phyloP scores from a whole-genome alignment of 2,113 vertebrate species.

The Hymenochirus boettgeri region DNA sequence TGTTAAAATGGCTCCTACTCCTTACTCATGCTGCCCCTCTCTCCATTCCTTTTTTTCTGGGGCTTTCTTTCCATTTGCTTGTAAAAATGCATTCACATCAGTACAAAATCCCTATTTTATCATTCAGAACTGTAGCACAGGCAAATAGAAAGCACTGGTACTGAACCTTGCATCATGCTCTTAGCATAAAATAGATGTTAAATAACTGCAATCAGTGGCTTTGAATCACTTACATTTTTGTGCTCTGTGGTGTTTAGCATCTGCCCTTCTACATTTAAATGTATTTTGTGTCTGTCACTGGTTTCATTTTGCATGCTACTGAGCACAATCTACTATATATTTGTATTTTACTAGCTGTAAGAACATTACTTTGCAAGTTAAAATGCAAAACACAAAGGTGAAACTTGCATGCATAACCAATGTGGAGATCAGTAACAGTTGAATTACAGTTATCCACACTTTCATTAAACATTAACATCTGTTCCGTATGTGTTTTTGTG shows the following conservation, averaged over 20 bases:
- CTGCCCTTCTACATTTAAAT: conserved; percentile 12
- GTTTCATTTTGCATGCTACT: conserved; percentile 2
- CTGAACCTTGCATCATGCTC: not conserved
- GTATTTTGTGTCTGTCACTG: conserved; percentile 10
- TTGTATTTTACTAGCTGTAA: not conserved
- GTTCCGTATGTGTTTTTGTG: too few species aligned
- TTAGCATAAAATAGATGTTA: conserved; percentile 9
- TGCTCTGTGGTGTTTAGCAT: conserved; percentile 19
- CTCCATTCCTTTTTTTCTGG: too few species aligned
- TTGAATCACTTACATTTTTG: not conserved
- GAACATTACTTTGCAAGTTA: conserved; percentile 36
- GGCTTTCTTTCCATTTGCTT: too few species aligned
- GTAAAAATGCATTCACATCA: too few species aligned
- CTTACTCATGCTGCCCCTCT: too few species aligned
- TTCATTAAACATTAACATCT: conserved; percentile 41
- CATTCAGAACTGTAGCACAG: too few species aligned
- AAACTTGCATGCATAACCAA: conserved; percentile 31
- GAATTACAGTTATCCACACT: conserved; percentile 36
- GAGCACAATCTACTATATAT: conserved; percentile 4
- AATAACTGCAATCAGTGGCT: not conserved
- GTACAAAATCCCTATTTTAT: too few species aligned
- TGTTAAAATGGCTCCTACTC: too few species aligned
- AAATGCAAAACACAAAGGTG: conserved; percentile 28
- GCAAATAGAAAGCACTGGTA: too few species aligned
- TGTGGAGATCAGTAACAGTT: conserved; percentile 20